Base-by-base conservation (phyloP, 2,888 invertebrate species). In the Imbricaverruca yamaguchii region DNA sequence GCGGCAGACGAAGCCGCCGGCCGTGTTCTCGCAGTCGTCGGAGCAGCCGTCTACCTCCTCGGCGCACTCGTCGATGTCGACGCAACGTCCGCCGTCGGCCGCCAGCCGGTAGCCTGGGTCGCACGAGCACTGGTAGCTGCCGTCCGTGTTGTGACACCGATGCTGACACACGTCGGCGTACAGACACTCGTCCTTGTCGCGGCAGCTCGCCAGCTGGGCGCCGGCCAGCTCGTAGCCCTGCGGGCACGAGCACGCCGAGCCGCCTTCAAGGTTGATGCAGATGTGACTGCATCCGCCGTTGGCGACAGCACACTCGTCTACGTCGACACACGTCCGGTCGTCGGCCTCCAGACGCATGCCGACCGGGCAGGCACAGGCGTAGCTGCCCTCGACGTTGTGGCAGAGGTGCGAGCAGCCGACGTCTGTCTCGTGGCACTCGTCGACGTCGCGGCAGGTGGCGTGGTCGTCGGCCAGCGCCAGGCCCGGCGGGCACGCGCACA, bases 171-270 rank as follows among this genome's bases (percentile, higher is more conserved):
- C 86, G 83, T 86, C 84, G 59, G 86, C 83, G 84, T 87, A 63
- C 53, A 8, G 2, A 85, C 93, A 93, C 86, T 93, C 92, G 85
- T 93, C 90, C 59, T 92, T 89, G 86, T 91, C 91, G 65, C 87
- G 84, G 84, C 90, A 84, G 55, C 8, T 6, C 53, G 82, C 83
- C 57, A 53, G 81, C 6, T 81, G 80, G n/a, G 83, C 81, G 6
- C 81, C 81, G 15, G 57, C 63, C 57, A 63, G 63, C 55, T 77
- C 63, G 59, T 81, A 83, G 39, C 84, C 84, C 63, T 81, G 80
- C 2, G 81, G 79, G 79, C 83, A 84, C 13, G 80, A 80, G 67
- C 83, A 83, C 25, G 80, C 56, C 55, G 81, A 81, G 23, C 80
- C 80, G 23, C 83, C 83, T 8, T 80, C 80, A 39, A 77, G 65